Evolutionary conservation across 2,113 vertebrate species (phyloP), one percentile per base, ranked within the genome.

Genomic region (Cinclus cinclus): DNA sequence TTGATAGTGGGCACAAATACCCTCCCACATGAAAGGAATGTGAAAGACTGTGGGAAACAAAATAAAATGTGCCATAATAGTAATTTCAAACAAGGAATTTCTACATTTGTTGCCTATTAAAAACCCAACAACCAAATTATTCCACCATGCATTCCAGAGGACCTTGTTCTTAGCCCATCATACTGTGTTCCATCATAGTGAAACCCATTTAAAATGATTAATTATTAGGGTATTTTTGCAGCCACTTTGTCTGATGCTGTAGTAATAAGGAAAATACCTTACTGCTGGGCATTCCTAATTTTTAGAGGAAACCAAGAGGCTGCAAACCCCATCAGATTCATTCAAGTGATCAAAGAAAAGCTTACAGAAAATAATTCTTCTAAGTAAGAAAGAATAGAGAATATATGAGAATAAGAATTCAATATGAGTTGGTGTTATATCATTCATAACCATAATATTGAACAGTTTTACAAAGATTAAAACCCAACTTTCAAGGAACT

Each of bases 21-120:
- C 63, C 75, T 78, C 30, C 15, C 63, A 41, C 24, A 70, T 67
- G 42, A 89, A 9, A 78, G 11, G 6, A 85, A 63, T 53, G 15
- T 14, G 70, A 60, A 92, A n/a, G 22, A 80, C 39, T 83, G 21
- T 22, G 85, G 69, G 59, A 95, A 86, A 56, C 73, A 69, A 59
- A 73, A 1, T 5, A 41, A 94, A 93, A 81, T 7, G 9, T 79
- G 20, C 60, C 62, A 62, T 62, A 16, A 78, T 19, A 74, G 53
- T 52, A 56, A 89, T 18, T 41, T 16, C 68, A 75, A 96, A 77
- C 68, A 75, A 96, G 75, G 14, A 84, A 77, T 77, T 53, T 33
- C 37, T 91, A 84, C 37, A 69, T 41, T 83, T 49, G 39, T 60
- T 82, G 62, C 15, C 63, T 41, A 6, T 63, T 79, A 79, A 39